Percentiles rank a stretch among this genome's conserved stretches.
phyloP scores from a whole-genome alignment of 2,888 invertebrate genomes.

The Allacma fusca region DNA sequence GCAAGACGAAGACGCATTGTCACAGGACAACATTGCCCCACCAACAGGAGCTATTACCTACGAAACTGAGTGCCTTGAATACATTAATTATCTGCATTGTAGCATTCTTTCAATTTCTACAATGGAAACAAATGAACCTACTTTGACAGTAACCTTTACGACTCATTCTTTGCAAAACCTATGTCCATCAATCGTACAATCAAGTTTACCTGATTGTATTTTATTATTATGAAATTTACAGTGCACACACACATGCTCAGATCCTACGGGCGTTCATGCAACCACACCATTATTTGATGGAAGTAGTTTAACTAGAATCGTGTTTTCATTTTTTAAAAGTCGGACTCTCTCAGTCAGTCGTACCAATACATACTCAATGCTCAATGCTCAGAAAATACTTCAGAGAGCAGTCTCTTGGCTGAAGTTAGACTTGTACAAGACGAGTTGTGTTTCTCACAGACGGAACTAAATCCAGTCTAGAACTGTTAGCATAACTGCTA shows the following conservation, averaged over 20 bases:
- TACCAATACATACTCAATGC: too few species aligned
- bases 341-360: neutral
- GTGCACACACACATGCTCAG: too few species aligned
- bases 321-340: neutral
- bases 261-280: neutral
- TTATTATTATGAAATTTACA: neutral
- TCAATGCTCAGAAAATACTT: too few species aligned
- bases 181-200: neutral
- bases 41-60: neutral
- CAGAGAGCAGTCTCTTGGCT: too few species aligned
- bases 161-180: neutral
- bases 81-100: neutral
- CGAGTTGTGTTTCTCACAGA: neutral
- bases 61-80: neutral
- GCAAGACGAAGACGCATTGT: neutral
- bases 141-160: neutral
- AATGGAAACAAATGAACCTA: slow-evolving; percentile 6
- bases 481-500: neutral
- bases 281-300: neutral
- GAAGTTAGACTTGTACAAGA: too few species aligned
- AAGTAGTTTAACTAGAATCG: slow-evolving; percentile 1
- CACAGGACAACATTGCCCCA: neutral
- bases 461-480: slow-evolving; percentile 14
- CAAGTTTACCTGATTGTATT: neutral
- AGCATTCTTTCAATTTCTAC: neutral